phyloP scores from a whole-genome alignment of 1,140 invertebrate species.

The Drosophila murphyi region DNA sequence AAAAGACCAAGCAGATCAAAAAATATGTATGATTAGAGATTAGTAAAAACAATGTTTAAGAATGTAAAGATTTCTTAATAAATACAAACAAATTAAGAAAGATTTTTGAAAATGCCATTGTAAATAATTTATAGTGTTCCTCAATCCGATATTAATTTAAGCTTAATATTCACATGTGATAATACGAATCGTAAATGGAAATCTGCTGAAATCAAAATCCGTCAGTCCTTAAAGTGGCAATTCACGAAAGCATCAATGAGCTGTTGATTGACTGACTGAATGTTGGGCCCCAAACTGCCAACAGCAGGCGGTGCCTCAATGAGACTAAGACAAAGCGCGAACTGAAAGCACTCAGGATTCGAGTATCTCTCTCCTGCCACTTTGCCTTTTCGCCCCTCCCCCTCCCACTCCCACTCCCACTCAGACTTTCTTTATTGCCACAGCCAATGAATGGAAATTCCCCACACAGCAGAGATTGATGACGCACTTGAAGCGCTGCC shows the following conservation, averaged over 20 bases:
- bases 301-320: slow-evolving; percentile 64
- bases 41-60: too few relatives aligned
- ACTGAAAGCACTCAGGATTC: slow-evolving; percentile 62
- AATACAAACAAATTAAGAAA: too few relatives aligned
- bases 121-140: too few relatives aligned
- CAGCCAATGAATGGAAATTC: slow-evolving; percentile 68
- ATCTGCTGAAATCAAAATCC: slow-evolving; percentile 34
- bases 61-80: too few relatives aligned
- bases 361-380: slow-evolving; percentile 15
- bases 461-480: slow-evolving; percentile 69
- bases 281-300: slow-evolving; percentile 65
- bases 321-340: slow-evolving; percentile 75
- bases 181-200: slow-evolving; percentile 4
- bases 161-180: slow-evolving; percentile 7
- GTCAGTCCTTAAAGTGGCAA: slow-evolving; percentile 40
- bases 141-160: neutral
- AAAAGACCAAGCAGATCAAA: too few relatives aligned
- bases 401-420: neutral
- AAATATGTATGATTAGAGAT: too few relatives aligned
- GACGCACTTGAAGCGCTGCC: slow-evolving; percentile 72
- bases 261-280: slow-evolving; percentile 64
- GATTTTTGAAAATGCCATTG: too few relatives aligned
- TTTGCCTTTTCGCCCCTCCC: neutral
- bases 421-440: slow-evolving; percentile 12
- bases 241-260: slow-evolving; percentile 54